Base-by-base conservation (phyloP, 2,888 invertebrate genomes). In the Caenorhabditis uteleia region DNA sequence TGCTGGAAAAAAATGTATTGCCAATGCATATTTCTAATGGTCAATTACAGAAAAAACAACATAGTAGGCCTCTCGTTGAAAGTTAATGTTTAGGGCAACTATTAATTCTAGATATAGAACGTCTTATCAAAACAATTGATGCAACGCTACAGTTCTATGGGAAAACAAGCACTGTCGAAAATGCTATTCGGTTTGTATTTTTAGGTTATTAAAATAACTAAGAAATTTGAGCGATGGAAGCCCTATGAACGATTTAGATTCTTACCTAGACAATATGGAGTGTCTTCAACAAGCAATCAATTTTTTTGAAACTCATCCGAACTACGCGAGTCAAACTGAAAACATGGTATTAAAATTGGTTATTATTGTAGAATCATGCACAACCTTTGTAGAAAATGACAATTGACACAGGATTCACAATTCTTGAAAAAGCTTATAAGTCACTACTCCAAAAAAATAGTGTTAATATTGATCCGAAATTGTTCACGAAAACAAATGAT, bases 101-200 rank as follows among this genome's bases (percentile, higher is more conserved):
- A 27, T 12, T 21, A 14, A 23, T 45, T 56, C 12, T 80, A 95
- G 95, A 97, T 85, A 91, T 97, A 85, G 94, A 95, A 78, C n/a
- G 89, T 71, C 92, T 94, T 2, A 87, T 95, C 27, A 89, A 89
- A 61, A 89, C 91, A 18, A 85, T 98, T 74, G 95, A 97, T 82
- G 91, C 91, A 84, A 95, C 97, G 0, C 91, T 98, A 33, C 91
- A 92, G 49, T 95, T 91, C 84, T 98, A 97, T 84, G 93, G 93
- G 86, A 92, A 95, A 27, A 91, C 93, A 0, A 90, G 92, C 83
- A 93, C 94, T 83, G 90, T 94, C 5, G 93, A 93, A 49, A 76
- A 69, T 40, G 74, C 72, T 5, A 78, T 82, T 10, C 53, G 78
- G 51, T 75, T 10, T 25, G 20, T 40, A 16, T 20, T 21, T 40